These are phyloP conservation scores for Drosophila basisetae DNA, from an alignment of 2,888 invertebrate species.

Conservation along the genomic window DNA sequence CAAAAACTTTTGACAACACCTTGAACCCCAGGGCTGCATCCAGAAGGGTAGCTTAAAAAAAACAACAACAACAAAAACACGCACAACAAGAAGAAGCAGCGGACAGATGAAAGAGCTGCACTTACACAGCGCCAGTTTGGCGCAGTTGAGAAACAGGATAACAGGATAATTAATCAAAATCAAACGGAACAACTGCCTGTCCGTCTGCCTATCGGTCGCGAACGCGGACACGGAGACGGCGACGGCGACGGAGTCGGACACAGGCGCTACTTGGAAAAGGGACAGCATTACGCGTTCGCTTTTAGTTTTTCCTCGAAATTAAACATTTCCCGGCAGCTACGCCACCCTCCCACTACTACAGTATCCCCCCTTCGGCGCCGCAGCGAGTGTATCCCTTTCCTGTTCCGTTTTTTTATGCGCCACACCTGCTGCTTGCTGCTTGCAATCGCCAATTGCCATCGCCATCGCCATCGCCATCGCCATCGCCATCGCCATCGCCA, in stretches of 20 bases:
- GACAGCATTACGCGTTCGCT: slow-evolving; percentile 54
- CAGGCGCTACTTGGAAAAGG: slow-evolving; percentile 44
- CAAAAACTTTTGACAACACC: slow-evolving; percentile 66
- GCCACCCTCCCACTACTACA: neutral
- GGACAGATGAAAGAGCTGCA: slow-evolving; percentile 70
- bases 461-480: neutral
- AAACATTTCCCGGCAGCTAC: slow-evolving; percentile 57
- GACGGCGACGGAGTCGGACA: neutral
- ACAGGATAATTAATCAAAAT: slow-evolving; percentile 83
- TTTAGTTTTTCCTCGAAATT: slow-evolving; percentile 60
- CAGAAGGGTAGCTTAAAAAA: slow-evolving; percentile 34
- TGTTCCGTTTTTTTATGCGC: slow-evolving; percentile 55
- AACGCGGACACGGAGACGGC: neutral
- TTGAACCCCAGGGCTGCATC: slow-evolving; percentile 31
- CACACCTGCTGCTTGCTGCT: slow-evolving; percentile 77
- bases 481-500: neutral
- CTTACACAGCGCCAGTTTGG: slow-evolving; percentile 48
- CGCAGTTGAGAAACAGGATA: slow-evolving; percentile 53
- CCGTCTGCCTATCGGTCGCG: slow-evolving; percentile 46
- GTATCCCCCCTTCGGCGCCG: slow-evolving; percentile 4
- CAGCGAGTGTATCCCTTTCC: slow-evolving; percentile 49
- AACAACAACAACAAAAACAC: neutral
- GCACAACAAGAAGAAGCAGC: slow-evolving; percentile 29
- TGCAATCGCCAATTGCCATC: slow-evolving; percentile 2
- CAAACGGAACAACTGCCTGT: slow-evolving; percentile 78